Percentiles rank a stretch among this genome's conserved stretches.
phyloP scores from a whole-genome alignment of 2,797 vertebrate species.

The Toxotes lorentzi region DNA sequence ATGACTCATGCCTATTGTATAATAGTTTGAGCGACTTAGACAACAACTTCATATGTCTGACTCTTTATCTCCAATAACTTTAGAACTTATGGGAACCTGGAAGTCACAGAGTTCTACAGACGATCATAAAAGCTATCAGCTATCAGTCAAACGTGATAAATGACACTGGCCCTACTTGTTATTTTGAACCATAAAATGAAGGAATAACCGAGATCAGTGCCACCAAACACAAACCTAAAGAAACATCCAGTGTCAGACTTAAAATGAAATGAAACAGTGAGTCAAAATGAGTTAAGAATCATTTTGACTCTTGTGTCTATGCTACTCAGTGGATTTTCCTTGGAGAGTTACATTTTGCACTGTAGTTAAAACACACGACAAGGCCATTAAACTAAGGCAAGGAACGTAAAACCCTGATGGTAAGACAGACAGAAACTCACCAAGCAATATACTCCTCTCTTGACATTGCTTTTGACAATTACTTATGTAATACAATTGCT shows the following conservation, averaged over 20 bases:
- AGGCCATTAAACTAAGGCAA: slow-evolving; percentile 50
- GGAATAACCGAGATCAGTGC: not conserved
- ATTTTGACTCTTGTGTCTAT: slow-evolving; percentile 24
- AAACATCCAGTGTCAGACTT: not conserved
- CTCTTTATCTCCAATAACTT: slow-evolving; percentile 6
- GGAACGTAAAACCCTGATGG: slow-evolving; percentile 51
- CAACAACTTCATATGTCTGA: slow-evolving; percentile 28
- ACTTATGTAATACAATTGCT: slow-evolving; percentile 80
- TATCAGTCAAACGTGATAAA: slow-evolving; percentile 19
- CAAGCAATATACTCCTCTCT: slow-evolving; percentile 61
- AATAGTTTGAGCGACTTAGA: slow-evolving; percentile 25
- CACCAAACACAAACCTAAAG: slow-evolving; percentile 4
- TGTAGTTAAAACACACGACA: slow-evolving; percentile 56
- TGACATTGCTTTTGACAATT: slow-evolving; percentile 79
- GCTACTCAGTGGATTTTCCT: slow-evolving; percentile 7
- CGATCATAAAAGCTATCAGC: not conserved
- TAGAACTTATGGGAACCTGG: not conserved
- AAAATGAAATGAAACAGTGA: not conserved
- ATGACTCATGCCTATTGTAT: slow-evolving; percentile 60
- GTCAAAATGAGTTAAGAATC: not conserved
- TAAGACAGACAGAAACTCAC: slow-evolving; percentile 59
- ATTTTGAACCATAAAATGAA: not conserved
- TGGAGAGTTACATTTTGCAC: slow-evolving; percentile 12
- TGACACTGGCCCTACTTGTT: slow-evolving; percentile 7
- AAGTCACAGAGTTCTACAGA: not conserved